Percentiles rank a stretch among this genome's conserved stretches.
phyloP scores from a whole-genome alignment of 2,113 vertebrate genomes.

The Barbus barbus region DNA sequence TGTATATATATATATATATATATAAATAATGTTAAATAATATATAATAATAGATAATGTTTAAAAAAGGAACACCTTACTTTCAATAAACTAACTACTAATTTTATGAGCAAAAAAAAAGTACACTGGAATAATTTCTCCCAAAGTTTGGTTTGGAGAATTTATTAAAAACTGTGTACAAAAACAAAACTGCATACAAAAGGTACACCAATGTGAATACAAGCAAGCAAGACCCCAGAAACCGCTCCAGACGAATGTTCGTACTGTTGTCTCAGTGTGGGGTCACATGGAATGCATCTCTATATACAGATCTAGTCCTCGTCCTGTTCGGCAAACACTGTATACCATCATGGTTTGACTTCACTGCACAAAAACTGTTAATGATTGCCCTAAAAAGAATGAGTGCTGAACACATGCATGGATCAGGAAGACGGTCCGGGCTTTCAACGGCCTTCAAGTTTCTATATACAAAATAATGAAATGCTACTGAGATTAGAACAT shows the following conservation, averaged over 20 bases:
- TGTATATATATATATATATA: too few relatives aligned
- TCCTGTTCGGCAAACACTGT: slow-evolving; percentile 12
- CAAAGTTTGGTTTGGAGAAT: slow-evolving; percentile 32
- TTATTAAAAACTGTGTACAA: slow-evolving; percentile 78
- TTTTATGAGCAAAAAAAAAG: too few relatives aligned
- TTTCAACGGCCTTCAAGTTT: slow-evolving; percentile 29
- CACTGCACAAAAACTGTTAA: not conserved
- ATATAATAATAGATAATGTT: too few relatives aligned
- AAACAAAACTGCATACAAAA: slow-evolving; percentile 65
- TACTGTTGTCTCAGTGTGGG: slow-evolving; percentile 1
- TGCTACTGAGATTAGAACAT: not conserved
- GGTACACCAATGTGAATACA: slow-evolving; percentile 56
- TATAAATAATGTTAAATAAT: too few relatives aligned
- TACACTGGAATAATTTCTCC: not conserved
- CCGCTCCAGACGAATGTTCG: not conserved
- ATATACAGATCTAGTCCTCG: slow-evolving; percentile 45
- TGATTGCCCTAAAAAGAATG: too few relatives aligned
- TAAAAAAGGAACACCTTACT: too few relatives aligned
- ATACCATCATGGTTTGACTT: slow-evolving; percentile 28
- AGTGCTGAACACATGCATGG: slow-evolving; percentile 41
- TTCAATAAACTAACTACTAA: too few relatives aligned
- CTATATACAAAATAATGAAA: slow-evolving; percentile 39
- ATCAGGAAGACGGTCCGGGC: slow-evolving; percentile 46
- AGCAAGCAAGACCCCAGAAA: slow-evolving; percentile 51
- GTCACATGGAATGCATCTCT: slow-evolving; percentile 50